phyloP scores from a whole-genome alignment of 2,888 invertebrate species.

The Morpho helenor region DNA sequence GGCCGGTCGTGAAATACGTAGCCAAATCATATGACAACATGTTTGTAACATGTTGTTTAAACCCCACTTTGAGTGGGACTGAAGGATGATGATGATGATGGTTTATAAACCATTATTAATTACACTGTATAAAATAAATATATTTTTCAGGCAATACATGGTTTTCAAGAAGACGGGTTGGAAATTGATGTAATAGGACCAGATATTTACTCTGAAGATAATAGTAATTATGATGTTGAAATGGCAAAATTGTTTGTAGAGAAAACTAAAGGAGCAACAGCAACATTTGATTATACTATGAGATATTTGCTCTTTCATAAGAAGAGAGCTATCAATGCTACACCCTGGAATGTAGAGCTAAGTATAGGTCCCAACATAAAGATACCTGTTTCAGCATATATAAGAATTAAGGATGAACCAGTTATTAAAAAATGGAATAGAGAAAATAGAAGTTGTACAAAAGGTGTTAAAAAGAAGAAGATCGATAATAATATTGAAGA shows the following conservation, averaged over 20 bases:
- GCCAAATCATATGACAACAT: no score
- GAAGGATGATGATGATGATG: no score
- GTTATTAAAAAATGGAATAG: slow-evolving; percentile 55
- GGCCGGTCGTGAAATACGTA: no score
- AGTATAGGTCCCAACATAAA: slow-evolving; percentile 79
- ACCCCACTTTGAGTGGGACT: no score
- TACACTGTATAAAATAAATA: no score
- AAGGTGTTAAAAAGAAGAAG: slow-evolving; percentile 49
- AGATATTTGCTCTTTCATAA: slow-evolving; percentile 78
- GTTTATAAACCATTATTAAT: no score
- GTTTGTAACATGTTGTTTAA: no score
- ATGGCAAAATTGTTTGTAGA: slow-evolving; percentile 59
- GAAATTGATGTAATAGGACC: slow-evolving; percentile 83
- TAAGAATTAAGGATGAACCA: slow-evolving; percentile 69
- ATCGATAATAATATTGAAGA: slow-evolving; percentile 63
- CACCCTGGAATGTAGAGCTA: slow-evolving; percentile 83
- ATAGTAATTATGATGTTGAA: slow-evolving; percentile 46
- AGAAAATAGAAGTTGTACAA: slow-evolving; percentile 57
- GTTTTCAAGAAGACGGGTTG: slow-evolving; percentile 74
- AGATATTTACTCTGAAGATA: slow-evolving; percentile 53
- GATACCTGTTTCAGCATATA: slow-evolving; percentile 81
- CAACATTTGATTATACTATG: slow-evolving; percentile 80
- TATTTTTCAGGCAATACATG: slow-evolving; percentile 62
- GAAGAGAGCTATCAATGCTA: slow-evolving; percentile 67
- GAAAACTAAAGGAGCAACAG: slow-evolving; percentile 62